Evolutionary conservation across 2,888 invertebrate species (phyloP).

Genomic region (Chrysopilus asiliformis): DNA sequence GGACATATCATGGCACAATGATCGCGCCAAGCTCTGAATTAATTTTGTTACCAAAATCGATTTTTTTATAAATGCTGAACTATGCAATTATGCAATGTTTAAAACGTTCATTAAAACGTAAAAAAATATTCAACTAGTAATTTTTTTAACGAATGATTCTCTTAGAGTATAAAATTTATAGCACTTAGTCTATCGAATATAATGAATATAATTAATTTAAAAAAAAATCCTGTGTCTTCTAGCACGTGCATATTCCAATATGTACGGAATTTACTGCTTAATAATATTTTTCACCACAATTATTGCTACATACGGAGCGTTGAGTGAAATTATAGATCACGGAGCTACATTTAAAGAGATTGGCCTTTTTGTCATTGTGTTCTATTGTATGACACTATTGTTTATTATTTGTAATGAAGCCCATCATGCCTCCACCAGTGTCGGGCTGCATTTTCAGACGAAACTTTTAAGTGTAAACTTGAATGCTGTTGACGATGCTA

Average conservation of each 20-base stretch:
- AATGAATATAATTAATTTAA: no score
- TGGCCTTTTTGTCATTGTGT: conserved; percentile 54
- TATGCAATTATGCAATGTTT: no score
- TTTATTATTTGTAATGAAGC: conserved; percentile 64
- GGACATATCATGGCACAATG: no score
- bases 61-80: no score
- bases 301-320: conserved; percentile 54
- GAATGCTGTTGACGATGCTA: conserved; percentile 47
- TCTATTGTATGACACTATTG: conserved; percentile 55
- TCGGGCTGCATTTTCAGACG: conserved; percentile 48
- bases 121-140: no score
- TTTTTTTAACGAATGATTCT: no score
- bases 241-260: conserved; percentile 58
- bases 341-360: conserved; percentile 59
- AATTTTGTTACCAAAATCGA: no score
- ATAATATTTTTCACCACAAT: conserved; percentile 61
- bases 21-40: no score
- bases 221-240: conserved; percentile 11
- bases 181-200: no score
- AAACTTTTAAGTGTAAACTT: conserved; percentile 54
- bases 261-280: conserved; percentile 63
- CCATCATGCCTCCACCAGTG: conserved; percentile 51
- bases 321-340: conserved; percentile 58
- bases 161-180: no score
- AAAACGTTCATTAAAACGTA: no score